Percentiles rank a stretch among this genome's conserved stretches.
phyloP scores from a whole-genome alignment of 2,797 vertebrate genomes.

The Hapalemur alaotrensis region DNA sequence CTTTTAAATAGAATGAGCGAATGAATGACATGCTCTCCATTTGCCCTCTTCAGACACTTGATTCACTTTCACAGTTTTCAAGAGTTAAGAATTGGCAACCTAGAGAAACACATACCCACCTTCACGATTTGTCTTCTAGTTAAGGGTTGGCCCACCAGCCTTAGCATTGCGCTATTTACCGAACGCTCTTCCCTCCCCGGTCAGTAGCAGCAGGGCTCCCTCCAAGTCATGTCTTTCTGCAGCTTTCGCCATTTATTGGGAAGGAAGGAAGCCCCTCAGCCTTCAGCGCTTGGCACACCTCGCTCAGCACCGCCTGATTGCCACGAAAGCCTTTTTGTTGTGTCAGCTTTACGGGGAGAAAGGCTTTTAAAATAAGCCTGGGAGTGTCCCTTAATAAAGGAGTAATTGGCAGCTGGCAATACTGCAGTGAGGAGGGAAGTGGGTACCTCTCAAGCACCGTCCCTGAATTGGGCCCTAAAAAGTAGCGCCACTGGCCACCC shows the following conservation, averaged over 20 bases:
- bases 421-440: not conserved
- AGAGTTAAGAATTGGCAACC: not conserved
- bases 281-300: not conserved
- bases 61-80: not conserved
- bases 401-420: constrained; percentile 6
- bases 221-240: not conserved
- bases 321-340: not conserved
- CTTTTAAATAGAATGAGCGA: not conserved
- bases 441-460: not conserved
- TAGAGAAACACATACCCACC: not conserved
- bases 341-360: constrained; percentile 37
- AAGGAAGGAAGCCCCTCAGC: not conserved
- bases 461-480: not conserved
- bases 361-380: constrained; percentile 33
- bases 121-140: not conserved
- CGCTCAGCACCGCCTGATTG: not conserved
- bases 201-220: no score
- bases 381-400: constrained; percentile 32
- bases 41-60: not conserved
- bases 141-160: not conserved
- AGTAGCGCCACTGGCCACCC: not conserved
- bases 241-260: accelerated
- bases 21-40: not conserved
- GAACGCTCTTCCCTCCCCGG: not conserved
- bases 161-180: accelerated